Evolutionary conservation across 2,113 vertebrate genomes (phyloP).

Genomic region (Phylloscopus trochiloides): DNA sequence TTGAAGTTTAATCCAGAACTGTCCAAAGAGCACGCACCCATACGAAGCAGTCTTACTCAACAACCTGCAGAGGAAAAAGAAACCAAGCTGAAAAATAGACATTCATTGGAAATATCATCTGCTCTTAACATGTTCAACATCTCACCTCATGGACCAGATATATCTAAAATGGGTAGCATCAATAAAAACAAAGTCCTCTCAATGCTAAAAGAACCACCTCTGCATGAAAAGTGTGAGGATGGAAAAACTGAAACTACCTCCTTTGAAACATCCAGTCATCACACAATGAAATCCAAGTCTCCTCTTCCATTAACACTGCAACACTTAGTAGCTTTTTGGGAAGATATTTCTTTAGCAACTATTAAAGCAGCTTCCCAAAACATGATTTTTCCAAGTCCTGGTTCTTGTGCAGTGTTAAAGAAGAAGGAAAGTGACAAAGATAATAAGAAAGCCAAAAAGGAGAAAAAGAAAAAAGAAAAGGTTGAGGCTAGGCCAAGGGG

Average conservation of each 20-base stretch:
- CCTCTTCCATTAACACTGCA: conserved; percentile 93
- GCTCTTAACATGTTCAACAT: conserved; percentile 98
- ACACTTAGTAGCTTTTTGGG: conserved; percentile 97
- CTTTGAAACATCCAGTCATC: conserved; percentile 85
- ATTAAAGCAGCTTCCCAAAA: conserved; percentile 98
- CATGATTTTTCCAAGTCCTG: conserved; percentile 98
- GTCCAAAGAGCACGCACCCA: conserved; percentile 95
- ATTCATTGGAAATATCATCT: conserved; percentile 97
- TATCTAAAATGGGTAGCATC: conserved; percentile 99
- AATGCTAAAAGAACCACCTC: conserved; percentile 95
- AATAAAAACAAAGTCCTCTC: conserved; percentile 99
- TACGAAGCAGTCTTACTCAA: conserved; percentile 88
- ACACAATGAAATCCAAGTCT: conserved; percentile 85
- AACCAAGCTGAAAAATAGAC: conserved; percentile 94
- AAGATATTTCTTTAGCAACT: conserved; percentile 96
- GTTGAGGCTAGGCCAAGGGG: conserved; percentile 91
- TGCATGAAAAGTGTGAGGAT: conserved; percentile 95
- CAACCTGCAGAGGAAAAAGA: conserved; percentile 92
- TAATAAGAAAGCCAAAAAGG: conserved; percentile 92
- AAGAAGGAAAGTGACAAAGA: conserved; percentile 97
- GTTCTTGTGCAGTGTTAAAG: conserved; percentile 94
- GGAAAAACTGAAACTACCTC: conserved; percentile 83
- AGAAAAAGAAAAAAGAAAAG: conserved; percentile 98
- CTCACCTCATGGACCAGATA: conserved; percentile 94
- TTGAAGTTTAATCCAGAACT: conserved; percentile 97